phyloP scores from a whole-genome alignment of 2,888 invertebrate genomes.

The Empis livida region DNA sequence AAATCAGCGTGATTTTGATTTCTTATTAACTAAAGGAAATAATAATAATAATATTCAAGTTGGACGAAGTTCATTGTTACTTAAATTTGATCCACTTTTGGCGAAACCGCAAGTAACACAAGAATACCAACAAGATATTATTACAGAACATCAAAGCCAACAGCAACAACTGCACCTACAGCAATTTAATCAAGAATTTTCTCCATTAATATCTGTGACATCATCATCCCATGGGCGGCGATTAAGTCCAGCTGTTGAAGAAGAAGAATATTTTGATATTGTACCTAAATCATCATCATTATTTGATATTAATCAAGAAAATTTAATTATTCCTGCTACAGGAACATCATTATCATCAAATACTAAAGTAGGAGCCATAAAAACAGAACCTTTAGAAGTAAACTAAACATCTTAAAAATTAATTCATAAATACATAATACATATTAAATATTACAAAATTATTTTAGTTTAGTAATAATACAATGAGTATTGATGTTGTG shows the following conservation, averaged over 20 bases:
- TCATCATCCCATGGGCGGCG: constrained; percentile 6
- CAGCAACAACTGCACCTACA: constrained; percentile 14
- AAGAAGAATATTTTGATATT: constrained; percentile 20
- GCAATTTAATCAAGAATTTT: constrained; percentile 10
- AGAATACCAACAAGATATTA: neutral
- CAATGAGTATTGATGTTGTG: constrained; percentile 36
- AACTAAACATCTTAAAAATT: neutral
- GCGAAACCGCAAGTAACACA: constrained; percentile 26
- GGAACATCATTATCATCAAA: neutral
- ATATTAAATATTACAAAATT: neutral
- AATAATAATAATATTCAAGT: constrained; percentile 23
- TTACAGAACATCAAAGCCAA: neutral
- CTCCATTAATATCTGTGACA: neutral
- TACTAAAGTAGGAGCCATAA: neutral
- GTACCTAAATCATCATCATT: neutral
- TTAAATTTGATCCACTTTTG: constrained; percentile 34
- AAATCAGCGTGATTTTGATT: constrained; percentile 34
- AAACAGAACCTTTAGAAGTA: neutral
- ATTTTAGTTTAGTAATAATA: neutral
- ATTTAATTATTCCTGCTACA: neutral
- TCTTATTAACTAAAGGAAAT: constrained; percentile 33
- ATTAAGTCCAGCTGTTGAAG: constrained; percentile 30
- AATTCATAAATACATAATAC: neutral
- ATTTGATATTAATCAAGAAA: neutral
- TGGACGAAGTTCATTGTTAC: constrained; percentile 30